Base-by-base conservation (phyloP, 2,797 vertebrate species). In the Melanitta fusca region DNA sequence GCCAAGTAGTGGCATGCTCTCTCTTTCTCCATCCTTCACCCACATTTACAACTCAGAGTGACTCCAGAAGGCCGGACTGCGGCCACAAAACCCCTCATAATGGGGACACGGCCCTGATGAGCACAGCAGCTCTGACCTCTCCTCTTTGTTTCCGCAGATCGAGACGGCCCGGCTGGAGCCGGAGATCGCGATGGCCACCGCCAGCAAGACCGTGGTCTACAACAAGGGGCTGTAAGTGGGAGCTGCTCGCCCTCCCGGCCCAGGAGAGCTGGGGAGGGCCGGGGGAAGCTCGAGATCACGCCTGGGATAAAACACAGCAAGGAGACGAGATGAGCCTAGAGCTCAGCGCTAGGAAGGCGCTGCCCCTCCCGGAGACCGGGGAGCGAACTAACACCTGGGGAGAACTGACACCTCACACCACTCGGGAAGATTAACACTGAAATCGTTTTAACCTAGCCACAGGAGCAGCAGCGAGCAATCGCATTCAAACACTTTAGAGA, bases 181-280 rank as follows among this genome's bases (percentile, higher is more conserved):
- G 2, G 99, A 99, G 97, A 99, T 99, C 25, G 97, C 98, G 70
- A 96, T 54, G 97, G 98, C 98, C 91, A 99, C 99, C 4, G 96
- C 97, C 96, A 98, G 98, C 80, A 97, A 98, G 98, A 98, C 97
- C 13, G 97, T 99, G 93, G 98, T 98, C 69, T 99, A 99, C 98
- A 99, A 99, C 95, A 99, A 99, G 97, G 99, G 99, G 18, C 97
- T 99, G 96, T 99, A 98, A 99, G 96, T 11, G 89, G 43, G 25
- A 56, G 72, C 62, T 43, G 62, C 5, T 5, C 8, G 78, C n/a
- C 53, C 18, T 7, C 92, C 87, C 77, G 3, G 41, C 93, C 43
- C 66, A 1, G 78, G 47, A 88, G 85, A 60, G 32, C 9, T 43
- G 53, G 65, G 65, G 36, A 78, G 74, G 64, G 69, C 18, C 51